These are phyloP conservation scores for Lamprotornis superbus DNA, from an alignment of 2,113 vertebrate species.

Conservation along the genomic window DNA sequence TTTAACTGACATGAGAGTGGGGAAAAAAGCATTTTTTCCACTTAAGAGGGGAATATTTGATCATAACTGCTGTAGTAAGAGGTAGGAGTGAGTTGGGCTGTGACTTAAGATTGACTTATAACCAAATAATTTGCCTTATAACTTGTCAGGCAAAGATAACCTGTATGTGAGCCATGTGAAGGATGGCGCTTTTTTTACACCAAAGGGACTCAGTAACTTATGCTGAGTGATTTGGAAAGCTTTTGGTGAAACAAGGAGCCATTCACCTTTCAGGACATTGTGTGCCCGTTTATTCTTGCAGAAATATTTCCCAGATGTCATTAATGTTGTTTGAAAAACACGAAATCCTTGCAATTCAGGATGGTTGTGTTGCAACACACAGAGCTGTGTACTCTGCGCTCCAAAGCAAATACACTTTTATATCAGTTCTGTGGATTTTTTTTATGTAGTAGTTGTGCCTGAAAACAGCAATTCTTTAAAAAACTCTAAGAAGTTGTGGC, in stretches of 20 bases:
- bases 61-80: background rate
- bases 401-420: background rate
- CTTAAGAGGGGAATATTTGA: background rate
- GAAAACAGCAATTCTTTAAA: background rate
- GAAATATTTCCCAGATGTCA: slow-evolving; percentile 23
- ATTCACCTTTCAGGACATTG: background rate
- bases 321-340: background rate
- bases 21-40: background rate
- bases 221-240: background rate
- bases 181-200: background rate
- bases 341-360: background rate
- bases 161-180: background rate
- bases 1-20: background rate
- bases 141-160: background rate
- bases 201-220: background rate
- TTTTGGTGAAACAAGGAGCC: background rate
- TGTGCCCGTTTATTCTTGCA: background rate
- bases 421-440: background rate
- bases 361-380: background rate
- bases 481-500: background rate
- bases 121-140: background rate
- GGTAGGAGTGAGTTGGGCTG: background rate
- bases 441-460: background rate
- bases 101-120: background rate
- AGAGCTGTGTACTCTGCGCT: background rate